phyloP scores from a whole-genome alignment of 2,888 invertebrate species.

The Orchesella flavescens region DNA sequence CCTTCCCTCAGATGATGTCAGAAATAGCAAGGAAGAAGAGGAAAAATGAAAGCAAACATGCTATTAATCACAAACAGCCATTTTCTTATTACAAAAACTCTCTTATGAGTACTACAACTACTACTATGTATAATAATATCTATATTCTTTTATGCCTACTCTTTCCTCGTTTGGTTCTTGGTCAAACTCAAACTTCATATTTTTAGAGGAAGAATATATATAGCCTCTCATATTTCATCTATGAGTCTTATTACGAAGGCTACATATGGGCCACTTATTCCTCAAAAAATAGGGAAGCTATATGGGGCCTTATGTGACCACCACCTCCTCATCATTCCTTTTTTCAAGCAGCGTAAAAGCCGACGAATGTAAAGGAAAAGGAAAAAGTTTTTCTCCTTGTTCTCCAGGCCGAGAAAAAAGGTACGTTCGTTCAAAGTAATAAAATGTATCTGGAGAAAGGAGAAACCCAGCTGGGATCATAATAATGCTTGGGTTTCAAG shows the following conservation, averaged over 20 bases:
- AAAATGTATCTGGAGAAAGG: slow-evolving; percentile 36
- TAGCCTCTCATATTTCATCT: too few relatives aligned
- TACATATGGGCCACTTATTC: too few relatives aligned
- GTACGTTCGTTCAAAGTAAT: background rate
- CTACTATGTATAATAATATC: too few relatives aligned
- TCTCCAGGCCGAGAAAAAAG: background rate
- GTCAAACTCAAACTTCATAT: too few relatives aligned
- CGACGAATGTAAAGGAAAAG: background rate
- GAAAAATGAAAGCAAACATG: slow-evolving; percentile 59
- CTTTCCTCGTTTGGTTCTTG: background rate
- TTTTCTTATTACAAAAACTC: slow-evolving; percentile 23
- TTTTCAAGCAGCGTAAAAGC: background rate
- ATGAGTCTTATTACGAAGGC: too few relatives aligned
- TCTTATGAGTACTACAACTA: too few relatives aligned
- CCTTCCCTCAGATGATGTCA: background rate
- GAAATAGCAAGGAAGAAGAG: background rate
- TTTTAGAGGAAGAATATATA: too few relatives aligned
- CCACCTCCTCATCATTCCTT: too few relatives aligned
- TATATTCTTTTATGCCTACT: too few relatives aligned
- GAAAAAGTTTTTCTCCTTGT: too few relatives aligned
- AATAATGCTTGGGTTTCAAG: slow-evolving; percentile 10
- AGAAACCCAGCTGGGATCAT: slow-evolving; percentile 54
- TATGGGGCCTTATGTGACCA: too few relatives aligned
- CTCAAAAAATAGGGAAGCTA: too few relatives aligned
- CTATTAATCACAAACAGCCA: slow-evolving; percentile 58